phyloP scores from a whole-genome alignment of 2,888 invertebrate genomes.

The Cyrtodaria siliqua region DNA sequence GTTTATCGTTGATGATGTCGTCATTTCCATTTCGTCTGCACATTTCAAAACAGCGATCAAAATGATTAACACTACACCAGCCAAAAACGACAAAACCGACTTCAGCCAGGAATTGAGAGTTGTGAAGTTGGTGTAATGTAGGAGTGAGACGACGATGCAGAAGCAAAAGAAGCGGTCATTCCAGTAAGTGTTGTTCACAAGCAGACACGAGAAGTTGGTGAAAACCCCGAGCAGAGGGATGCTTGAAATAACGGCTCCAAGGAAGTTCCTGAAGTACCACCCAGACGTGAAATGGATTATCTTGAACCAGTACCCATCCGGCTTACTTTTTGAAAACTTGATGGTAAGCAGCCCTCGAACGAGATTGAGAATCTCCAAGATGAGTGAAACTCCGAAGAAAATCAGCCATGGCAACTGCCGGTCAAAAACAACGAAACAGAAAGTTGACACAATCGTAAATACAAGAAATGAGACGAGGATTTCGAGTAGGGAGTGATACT shows the following conservation, averaged over 20 bases:
- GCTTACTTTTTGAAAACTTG: slow-evolving; percentile 59
- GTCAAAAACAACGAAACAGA: slow-evolving; percentile 84
- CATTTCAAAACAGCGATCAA: slow-evolving; percentile 87
- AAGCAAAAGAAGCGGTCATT: slow-evolving; percentile 85
- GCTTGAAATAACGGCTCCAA: slow-evolving; percentile 92
- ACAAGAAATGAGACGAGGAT: slow-evolving; percentile 80
- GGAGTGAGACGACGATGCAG: slow-evolving; percentile 93
- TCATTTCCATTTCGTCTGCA: slow-evolving; percentile 9
- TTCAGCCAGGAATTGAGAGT: slow-evolving; percentile 98
- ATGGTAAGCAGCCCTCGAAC: slow-evolving; percentile 76
- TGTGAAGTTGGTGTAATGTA: slow-evolving; percentile 98
- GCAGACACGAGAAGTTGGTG: slow-evolving; percentile 91
- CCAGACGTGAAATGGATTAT: slow-evolving; percentile 69
- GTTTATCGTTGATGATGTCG: slow-evolving; percentile 20
- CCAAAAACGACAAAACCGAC: slow-evolving; percentile 92
- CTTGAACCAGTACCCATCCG: slow-evolving; percentile 47
- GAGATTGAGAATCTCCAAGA: slow-evolving; percentile 84
- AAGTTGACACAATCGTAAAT: slow-evolving; percentile 78
- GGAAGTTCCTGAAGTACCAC: slow-evolving; percentile 96
- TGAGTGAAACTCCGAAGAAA: slow-evolving; percentile 85
- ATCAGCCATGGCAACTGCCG: slow-evolving; percentile 82
- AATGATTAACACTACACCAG: slow-evolving; percentile 91
- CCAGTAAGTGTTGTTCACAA: slow-evolving; percentile 83
- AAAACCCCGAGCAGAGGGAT: slow-evolving; percentile 91
- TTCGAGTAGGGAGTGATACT: slow-evolving; percentile 89